These are phyloP conservation scores for Caenorhabditis virilis DNA, from an alignment of 2,888 invertebrate species.

Conservation along the genomic window DNA sequence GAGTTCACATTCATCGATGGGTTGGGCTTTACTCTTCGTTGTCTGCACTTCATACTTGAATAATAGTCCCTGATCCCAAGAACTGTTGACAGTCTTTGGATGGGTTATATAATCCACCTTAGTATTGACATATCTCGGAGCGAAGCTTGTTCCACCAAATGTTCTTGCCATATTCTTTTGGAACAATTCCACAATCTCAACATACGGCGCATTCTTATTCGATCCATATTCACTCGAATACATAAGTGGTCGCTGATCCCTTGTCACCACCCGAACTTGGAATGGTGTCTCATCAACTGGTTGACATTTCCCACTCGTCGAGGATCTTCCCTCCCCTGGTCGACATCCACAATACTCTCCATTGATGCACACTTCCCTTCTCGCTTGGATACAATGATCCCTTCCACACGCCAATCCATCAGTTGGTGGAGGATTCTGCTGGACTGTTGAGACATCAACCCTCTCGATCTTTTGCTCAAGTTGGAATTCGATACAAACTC, in stretches of 20 bases:
- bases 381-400: constrained; percentile 42
- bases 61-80: constrained; percentile 66
- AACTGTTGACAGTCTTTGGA: constrained; percentile 67
- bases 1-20: constrained; percentile 63
- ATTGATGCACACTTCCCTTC: constrained; percentile 64
- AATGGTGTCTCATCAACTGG: constrained; percentile 57
- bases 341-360: constrained; percentile 64
- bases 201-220: constrained; percentile 51
- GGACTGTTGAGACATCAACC: constrained; percentile 16
- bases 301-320: constrained; percentile 39
- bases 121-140: constrained; percentile 62
- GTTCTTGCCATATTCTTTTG: constrained; percentile 62
- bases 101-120: constrained; percentile 65
- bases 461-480: constrained; percentile 31
- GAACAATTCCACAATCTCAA: constrained; percentile 64
- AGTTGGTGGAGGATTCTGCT: constrained; percentile 10
- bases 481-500: constrained; percentile 60
- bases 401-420: constrained; percentile 58
- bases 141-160: constrained; percentile 61
- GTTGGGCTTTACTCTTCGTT: constrained; percentile 41
- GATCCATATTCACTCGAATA: constrained; percentile 65
- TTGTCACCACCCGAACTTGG: constrained; percentile 57
- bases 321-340: constrained; percentile 62
- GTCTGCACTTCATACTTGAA: constrained; percentile 66
- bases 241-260: constrained; percentile 57